These are phyloP conservation scores for Anagrus nilaparvatae DNA, from an alignment of 1,140 invertebrate species.

Conservation along the genomic window DNA sequence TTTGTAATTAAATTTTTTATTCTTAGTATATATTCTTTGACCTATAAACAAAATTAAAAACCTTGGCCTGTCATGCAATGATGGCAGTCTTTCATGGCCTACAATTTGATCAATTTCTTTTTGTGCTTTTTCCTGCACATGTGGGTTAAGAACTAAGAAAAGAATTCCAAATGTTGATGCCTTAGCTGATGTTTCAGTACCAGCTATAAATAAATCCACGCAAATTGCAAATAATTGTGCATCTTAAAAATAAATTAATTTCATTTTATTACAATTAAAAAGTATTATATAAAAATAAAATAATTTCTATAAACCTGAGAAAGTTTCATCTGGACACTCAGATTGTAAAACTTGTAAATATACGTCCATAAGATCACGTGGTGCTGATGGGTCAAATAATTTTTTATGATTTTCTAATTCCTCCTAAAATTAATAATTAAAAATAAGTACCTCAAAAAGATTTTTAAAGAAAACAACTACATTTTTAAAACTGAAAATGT, in stretches of 20 bases:
- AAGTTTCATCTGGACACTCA: conserved; percentile 28
- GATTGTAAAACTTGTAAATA: conserved; percentile 60
- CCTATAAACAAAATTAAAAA: conserved; percentile 21
- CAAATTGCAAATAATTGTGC: conserved; percentile 64
- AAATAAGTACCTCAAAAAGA: conserved; percentile 7
- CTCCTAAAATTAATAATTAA: conserved; percentile 32
- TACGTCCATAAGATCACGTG: conserved; percentile 76
- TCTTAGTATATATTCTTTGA: neutral
- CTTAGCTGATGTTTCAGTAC: conserved; percentile 73
- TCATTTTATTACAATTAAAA: conserved; percentile 2
- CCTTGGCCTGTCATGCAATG: conserved; percentile 58
- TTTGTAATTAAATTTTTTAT: conserved; percentile 1
- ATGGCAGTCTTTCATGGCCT: conserved; percentile 54
- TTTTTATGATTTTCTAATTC: conserved; percentile 66
- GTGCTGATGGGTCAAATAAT: conserved; percentile 49
- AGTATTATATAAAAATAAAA: neutral
- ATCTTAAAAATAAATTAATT: conserved; percentile 37
- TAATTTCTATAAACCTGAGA: too few relatives aligned
- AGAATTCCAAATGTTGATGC: conserved; percentile 67
- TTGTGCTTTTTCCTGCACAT: conserved; percentile 68
- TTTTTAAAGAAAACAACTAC: neutral
- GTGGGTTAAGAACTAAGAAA: conserved; percentile 64
- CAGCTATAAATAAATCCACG: conserved; percentile 73
- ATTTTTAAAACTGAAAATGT: neutral
- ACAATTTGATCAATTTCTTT: conserved; percentile 70